These are phyloP conservation scores for Scaptomyza pallida DNA, from an alignment of 1,140 invertebrate genomes.

Conservation along the genomic window DNA sequence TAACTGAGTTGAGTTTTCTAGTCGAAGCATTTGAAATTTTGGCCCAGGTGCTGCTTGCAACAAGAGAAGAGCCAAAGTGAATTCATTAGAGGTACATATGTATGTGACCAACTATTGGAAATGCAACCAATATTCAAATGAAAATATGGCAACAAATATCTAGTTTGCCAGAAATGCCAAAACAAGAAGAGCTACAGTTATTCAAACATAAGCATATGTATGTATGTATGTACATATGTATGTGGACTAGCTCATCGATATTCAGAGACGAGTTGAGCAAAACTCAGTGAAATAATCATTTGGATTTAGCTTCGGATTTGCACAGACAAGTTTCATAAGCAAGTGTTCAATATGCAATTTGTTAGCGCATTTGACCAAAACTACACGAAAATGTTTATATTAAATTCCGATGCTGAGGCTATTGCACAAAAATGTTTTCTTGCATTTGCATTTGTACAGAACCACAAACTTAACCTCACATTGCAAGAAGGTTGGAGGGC, in stretches of 20 bases:
- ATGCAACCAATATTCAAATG: background rate
- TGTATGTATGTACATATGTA: background rate
- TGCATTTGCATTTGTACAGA: background rate
- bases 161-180: no score
- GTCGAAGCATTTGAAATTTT: background rate
- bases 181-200: background rate
- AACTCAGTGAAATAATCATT: background rate
- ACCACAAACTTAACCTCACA: background rate
- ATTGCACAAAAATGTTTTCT: constrained; percentile 3
- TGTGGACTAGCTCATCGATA: background rate
- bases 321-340: constrained; percentile 4
- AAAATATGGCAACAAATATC: background rate
- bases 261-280: background rate
- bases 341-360: constrained; percentile 52
- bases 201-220: background rate
- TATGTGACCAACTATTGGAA: no score
- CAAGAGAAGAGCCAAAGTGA: background rate
- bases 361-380: constrained; percentile 28
- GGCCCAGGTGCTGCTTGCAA: background rate
- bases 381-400: constrained; percentile 13
- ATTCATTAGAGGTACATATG: background rate
- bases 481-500: background rate
- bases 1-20: background rate
- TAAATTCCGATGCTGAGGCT: constrained; percentile 22
- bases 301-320: constrained; percentile 11